phyloP scores from a whole-genome alignment of 2,888 invertebrate genomes.

The Dysmachus trigonus region DNA sequence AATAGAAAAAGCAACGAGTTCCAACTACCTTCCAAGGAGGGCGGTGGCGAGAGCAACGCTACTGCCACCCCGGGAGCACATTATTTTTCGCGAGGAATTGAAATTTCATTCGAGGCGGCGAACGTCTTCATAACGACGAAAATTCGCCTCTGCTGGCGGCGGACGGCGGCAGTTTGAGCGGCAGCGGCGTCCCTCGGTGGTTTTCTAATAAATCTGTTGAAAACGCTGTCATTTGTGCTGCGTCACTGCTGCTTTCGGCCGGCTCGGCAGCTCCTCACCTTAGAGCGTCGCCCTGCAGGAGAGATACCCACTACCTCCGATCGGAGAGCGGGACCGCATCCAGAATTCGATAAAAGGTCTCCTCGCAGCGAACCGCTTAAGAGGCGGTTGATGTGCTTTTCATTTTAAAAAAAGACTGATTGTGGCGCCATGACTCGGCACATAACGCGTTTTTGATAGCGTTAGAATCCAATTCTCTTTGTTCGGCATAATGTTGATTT shows the following conservation, averaged over 20 bases:
- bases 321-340: not conserved
- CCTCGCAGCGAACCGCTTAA: slow-evolving; percentile 43
- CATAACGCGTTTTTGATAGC: slow-evolving; percentile 44
- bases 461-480: slow-evolving; percentile 47
- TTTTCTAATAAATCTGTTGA: slow-evolving; percentile 40
- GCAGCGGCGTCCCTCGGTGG: not conserved
- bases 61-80: not conserved
- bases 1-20: not conserved
- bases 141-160: not conserved
- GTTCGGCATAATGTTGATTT: slow-evolving; percentile 42
- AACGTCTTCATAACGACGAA: not conserved
- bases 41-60: no score
- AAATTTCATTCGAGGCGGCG: not conserved
- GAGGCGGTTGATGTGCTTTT: slow-evolving; percentile 48
- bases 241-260: slow-evolving; percentile 26
- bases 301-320: not conserved
- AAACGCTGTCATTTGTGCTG: slow-evolving; percentile 37
- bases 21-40: not conserved
- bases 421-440: slow-evolving; percentile 50
- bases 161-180: not conserved
- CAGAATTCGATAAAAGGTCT: slow-evolving; percentile 39
- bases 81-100: not conserved
- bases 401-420: slow-evolving; percentile 49
- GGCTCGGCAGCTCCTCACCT: not conserved
- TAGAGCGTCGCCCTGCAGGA: not conserved